Evolutionary conservation across 2,888 invertebrate species (phyloP), one percentile per base, ranked within the genome.

Genomic region (Copidosoma aretas): DNA sequence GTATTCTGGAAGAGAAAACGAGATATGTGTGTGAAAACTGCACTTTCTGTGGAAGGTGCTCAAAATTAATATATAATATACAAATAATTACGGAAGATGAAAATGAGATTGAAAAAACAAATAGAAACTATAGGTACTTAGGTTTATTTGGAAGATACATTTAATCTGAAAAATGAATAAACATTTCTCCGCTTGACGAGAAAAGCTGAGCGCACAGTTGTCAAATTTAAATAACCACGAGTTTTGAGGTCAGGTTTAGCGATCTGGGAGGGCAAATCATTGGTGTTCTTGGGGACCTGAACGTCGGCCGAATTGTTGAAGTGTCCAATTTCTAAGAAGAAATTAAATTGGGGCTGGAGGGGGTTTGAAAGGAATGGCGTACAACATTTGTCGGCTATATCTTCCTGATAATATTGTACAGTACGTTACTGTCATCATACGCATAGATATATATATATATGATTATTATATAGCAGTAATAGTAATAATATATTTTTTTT

Each of bases 371-470:
- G 53, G 58, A 54, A 71, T 25, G 24, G 49, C 66, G 66, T 68
- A 63, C 66, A 71, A 56, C 65, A 68, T n/a, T 32, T 49, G 59
- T 62, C 62, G 62, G 57, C 52, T 52, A 15, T 58, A 15, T 58
- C 39, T 60, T 54, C 54, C 25, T 53, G 60, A 66, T 68, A 73
- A 67, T 60, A 64, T 73, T 67, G 62, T 69, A 73, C 66, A 63
- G 64, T 62, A 68, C 51, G 59, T 46, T 46, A 46, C 43, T 39
- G 63, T 72, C 69, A 70, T 60, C 66, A 69, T 67, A 71, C 68
- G 68, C 32, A 32, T 32, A 32, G 71, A 67, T 57, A 73, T 71
- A 71, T 71, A 73, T 69, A 67, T 68, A 60, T 65, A 69, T 68
- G 64, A 70, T 68, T 67, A 72, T 68, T 65, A 14, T 60, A 54